Conservation (phyloP, 2,113 vertebrate genomes). For the Cromileptes altivelis region DNA sequence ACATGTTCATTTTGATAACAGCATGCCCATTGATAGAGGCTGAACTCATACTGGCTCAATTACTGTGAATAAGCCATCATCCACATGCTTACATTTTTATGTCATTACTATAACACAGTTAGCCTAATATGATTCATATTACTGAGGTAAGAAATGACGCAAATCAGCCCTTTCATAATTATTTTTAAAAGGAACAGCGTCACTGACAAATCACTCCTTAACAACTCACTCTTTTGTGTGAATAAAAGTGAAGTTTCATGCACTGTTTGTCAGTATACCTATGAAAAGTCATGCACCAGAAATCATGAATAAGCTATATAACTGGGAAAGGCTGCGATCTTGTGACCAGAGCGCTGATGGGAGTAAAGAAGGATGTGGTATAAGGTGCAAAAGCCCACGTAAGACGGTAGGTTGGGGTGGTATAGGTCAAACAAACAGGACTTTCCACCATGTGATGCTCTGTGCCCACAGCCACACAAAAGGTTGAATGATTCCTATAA, state of each 20-base stretch:
- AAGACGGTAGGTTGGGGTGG: no score
- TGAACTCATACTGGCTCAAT: neutral
- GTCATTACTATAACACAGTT: neutral
- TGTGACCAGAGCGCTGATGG: no score
- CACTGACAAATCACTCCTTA: neutral
- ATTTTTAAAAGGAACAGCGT: neutral
- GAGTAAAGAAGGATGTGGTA: no score
- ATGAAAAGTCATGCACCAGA: no score
- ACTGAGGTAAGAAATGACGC: neutral
- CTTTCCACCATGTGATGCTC: no score
- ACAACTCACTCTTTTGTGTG: neutral
- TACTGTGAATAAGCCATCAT: neutral
- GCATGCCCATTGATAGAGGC: neutral
- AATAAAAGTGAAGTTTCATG: neutral
- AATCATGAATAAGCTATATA: no score
- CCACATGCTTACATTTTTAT: neutral
- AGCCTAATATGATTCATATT: neutral
- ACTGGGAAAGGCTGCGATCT: no score
- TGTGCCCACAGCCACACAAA: no score
- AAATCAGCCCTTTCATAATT: neutral
- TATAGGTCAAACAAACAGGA: no score
- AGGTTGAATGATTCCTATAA: no score
- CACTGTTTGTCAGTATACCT: no score
- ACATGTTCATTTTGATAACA: neutral
- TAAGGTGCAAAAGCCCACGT: no score